Evolutionary conservation across 2,888 invertebrate species (phyloP), one percentile per base, ranked within the genome.

Genomic region (Mesoligia furuncula): DNA sequence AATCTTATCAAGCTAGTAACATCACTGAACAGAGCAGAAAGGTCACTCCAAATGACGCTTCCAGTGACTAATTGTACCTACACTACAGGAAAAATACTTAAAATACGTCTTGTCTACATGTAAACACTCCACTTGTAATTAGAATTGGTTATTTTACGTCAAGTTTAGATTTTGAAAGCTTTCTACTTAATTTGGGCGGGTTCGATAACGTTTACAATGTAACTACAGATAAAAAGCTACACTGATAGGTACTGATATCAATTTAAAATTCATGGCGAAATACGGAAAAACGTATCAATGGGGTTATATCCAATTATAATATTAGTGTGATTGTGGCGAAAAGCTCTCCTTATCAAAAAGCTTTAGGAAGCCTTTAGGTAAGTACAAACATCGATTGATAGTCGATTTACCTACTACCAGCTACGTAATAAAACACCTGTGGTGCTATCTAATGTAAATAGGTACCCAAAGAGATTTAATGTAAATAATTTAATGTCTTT

Each of bases 21-120:
- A 72, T 68, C 17, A 57, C 31, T 4, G 69, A 39, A 72, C 59
- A n/a, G 45, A 66, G 51, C 64, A 45, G 48, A 66, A 59, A 68
- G 71, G 67, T 81, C 75, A 75, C 31, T 74, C 27, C 61, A 74
- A 75, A 81, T 75, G 39, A 85, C 64, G 20, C 59, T 80, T 70
- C 6, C 15, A 45, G n/a, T 73, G 48, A 70, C 66, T 74, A 73
- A 80, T 73, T n/a, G n/a, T n/a, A n/a, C n/a, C n/a, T n/a, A 65
- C 15, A 45, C 62, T 54, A 36, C 54, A 83, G 54, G 59, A 45
- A 82, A 75, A 54, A 70, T n/a, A n/a, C n/a, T n/a, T 15, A 39
- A 11, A 3, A 2, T 31, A 31, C 36, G 48, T 20, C 1, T 65
- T 31, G 17, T 64, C n/a, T 48, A 45, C 7, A 24, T 24, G 27